phyloP scores from a whole-genome alignment of 2,113 vertebrate genomes.

The Lasiurus borealis region DNA sequence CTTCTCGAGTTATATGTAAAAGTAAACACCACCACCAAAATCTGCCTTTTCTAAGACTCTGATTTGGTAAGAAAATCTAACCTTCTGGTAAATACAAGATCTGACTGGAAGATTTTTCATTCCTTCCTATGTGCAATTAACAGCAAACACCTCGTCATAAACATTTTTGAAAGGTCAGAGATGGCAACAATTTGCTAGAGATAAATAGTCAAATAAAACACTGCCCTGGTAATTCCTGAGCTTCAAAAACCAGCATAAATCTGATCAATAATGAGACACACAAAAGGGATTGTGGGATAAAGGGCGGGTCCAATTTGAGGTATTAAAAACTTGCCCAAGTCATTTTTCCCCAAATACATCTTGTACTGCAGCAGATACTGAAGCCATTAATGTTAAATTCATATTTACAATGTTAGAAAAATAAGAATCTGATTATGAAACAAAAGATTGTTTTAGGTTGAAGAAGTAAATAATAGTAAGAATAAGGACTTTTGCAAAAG shows the following conservation, averaged over 20 bases:
- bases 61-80: slow-evolving; percentile 63
- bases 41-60: background rate
- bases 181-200: slow-evolving; percentile 86
- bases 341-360: slow-evolving; percentile 70
- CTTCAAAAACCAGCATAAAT: slow-evolving; percentile 80
- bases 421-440: slow-evolving; percentile 63
- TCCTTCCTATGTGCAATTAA: slow-evolving; percentile 79
- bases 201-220: slow-evolving; percentile 89
- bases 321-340: slow-evolving; percentile 83
- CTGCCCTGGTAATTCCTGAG: slow-evolving; percentile 85
- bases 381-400: slow-evolving; percentile 57
- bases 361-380: slow-evolving; percentile 63
- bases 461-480: slow-evolving; percentile 60
- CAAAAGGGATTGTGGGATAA: slow-evolving; percentile 84
- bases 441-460: slow-evolving; percentile 45
- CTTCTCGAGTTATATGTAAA: slow-evolving; percentile 5
- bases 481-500: slow-evolving; percentile 66
- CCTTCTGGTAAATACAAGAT: slow-evolving; percentile 21
- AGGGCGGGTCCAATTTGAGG: slow-evolving; percentile 84
- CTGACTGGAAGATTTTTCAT: slow-evolving; percentile 17
- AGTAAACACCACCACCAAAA: slow-evolving; percentile 10
- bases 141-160: slow-evolving; percentile 84
- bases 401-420: slow-evolving; percentile 44
- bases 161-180: slow-evolving; percentile 91
- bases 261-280: slow-evolving; percentile 85